Percentiles rank a stretch among this genome's conserved stretches.
These are phyloP conservation scores for Xanthorhoe designata DNA, from an alignment of 2,888 invertebrate species.

Conservation along the genomic window DNA sequence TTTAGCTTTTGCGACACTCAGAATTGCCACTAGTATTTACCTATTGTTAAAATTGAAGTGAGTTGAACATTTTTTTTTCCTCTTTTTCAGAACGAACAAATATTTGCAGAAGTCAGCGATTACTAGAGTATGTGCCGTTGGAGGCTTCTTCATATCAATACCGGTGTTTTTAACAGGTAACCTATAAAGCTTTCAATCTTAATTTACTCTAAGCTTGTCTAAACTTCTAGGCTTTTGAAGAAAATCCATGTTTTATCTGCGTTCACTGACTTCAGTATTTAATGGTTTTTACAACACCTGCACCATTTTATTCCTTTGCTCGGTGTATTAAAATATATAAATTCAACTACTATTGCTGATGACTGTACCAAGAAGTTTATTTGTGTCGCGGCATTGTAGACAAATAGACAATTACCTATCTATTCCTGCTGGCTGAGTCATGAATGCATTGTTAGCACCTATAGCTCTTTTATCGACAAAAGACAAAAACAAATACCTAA, in stretches of 20 bases:
- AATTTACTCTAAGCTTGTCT: neutral
- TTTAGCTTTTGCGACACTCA: too few species aligned
- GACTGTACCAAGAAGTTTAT: too few species aligned
- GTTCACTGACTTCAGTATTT: too few species aligned
- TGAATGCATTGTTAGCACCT: neutral
- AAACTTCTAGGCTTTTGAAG: neutral
- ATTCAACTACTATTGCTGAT: too few species aligned
- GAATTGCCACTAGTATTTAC: too few species aligned
- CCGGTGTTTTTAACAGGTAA: slow-evolving; percentile 96
- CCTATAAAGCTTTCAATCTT: neutral
- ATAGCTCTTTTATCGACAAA: neutral
- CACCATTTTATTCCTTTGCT: too few species aligned
- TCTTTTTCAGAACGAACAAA: slow-evolving; percentile 93
- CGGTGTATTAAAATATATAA: too few species aligned
- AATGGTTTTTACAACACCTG: too few species aligned
- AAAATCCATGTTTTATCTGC: too few species aligned
- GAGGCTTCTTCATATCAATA: slow-evolving; percentile 97
- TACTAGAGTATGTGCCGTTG: slow-evolving; percentile 95
- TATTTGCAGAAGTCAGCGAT: slow-evolving; percentile 96
- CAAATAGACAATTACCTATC: slow-evolving; percentile 7
- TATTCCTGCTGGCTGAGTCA: slow-evolving; percentile 15
- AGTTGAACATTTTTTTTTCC: neutral
- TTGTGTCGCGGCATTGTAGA: neutral
- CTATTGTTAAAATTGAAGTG: too few species aligned
- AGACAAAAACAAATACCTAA: too few species aligned